Base-by-base conservation (phyloP, 2,113 vertebrate genomes). In the Geothlypis trichas region DNA sequence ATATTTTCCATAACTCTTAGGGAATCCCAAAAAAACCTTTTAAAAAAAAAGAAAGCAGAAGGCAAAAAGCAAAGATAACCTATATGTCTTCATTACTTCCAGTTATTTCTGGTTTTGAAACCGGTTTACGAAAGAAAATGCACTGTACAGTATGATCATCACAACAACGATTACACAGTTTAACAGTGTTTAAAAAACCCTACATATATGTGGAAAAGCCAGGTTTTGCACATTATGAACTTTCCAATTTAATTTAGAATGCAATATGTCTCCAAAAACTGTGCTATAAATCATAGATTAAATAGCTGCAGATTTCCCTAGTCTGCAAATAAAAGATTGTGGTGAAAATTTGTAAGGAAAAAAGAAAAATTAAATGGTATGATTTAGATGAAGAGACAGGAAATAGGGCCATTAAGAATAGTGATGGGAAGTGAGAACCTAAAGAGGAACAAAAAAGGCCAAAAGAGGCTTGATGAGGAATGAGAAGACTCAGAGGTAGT, bases 171-270 rank as follows among this genome's bases (percentile, higher is more conserved):
- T 59, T 77, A 84, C 15, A 57, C 8, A 47, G 11, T 39, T 87
- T 58, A 87, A 42, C 8, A 42, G 14, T 23, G 7, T 87, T 77
- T 65, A 6, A 91, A 93, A 82, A 89, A 44, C 17, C 14, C 19
- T 63, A 68, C 18, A 52, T 15, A 26, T 16, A 63, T 13, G 18
- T 18, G 20, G 39, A 93, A 77, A 61, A 67, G 42, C 5, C 54
- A 95, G 33, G 39, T 74, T 92, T 92, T 79, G 30, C 49, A 91
- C 49, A 73, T 62, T 83, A 78, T 87, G 81, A 90, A 86, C 41
- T 74, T 78, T 85, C 47, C 30, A 92, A 13, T 82, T 75, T 84
- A 87, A 93, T 88, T 92, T 75, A 74, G 84, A 93, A 93, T 62
- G 62, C 47, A 80, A 3, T 58, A 13, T 69, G 86, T n/a, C 44